Base-by-base conservation (phyloP, 2,797 vertebrate genomes). In the Centropyge bicolor region DNA sequence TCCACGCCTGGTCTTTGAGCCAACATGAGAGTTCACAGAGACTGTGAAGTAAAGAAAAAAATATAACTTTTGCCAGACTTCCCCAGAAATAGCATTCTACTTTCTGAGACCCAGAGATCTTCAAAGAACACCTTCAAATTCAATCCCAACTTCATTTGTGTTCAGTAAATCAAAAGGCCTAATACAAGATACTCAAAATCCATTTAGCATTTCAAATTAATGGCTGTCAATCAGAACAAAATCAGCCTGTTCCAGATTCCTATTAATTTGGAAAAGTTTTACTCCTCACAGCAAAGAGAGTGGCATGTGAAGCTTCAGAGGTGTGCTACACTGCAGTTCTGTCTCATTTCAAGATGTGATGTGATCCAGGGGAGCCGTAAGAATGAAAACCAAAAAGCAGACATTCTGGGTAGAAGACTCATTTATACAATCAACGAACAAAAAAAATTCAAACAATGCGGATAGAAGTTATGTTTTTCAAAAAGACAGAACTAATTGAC, bases 11-110 rank as follows among this genome's bases (percentile, higher is more conserved):
- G 45, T 60, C 40, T 38, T 67, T 55, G 13, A 41, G 43, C 41
- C 8, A 22, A 72, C 56, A 19, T 6, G 48, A 71, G 38, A 72
- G 51, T 74, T 77, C 73, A 81, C 68, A 70, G 22, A 54, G 54
- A 76, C 41, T 31, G 27, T 35, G 9, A 20, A 31, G 51, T 54
- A 12, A 70, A 67, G 38, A 8, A 14, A 35, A 56, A 35, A 51
- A 54, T 20, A 16, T 6, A n/a, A 52, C 4, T 48, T 74, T 22
- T 67, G 8, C 52, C 24, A 74, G 61, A 74, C 66, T 24, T 78
- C 46, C 52, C 43, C 60, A 56, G 48, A 55, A 75, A 78, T 13
- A 75, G 52, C 62, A 51, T 38, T 46, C 9, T 49, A 31, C 55
- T 75, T 49, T 77, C 52, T 67, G 27, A 77, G 35, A 38, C 46